Conservation (phyloP, 2,113 vertebrate species). For the Piaya cayana region DNA sequence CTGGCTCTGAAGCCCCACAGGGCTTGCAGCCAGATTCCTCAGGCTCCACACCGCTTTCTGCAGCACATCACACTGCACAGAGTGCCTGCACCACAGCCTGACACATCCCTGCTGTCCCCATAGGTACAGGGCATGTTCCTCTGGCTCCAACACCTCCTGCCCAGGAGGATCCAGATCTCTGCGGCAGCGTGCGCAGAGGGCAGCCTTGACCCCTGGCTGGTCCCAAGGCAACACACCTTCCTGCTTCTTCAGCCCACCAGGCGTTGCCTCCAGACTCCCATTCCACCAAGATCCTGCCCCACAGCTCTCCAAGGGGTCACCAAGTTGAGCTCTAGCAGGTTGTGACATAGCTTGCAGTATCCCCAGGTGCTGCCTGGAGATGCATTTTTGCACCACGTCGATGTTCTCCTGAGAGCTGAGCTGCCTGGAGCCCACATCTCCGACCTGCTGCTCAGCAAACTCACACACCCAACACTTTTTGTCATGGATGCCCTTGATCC, state of each 20-base stretch:
- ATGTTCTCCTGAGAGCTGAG: background rate
- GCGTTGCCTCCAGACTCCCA: background rate
- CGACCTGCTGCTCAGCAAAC: background rate
- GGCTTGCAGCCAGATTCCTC: background rate
- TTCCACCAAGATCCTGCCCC: background rate
- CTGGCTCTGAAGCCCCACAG: background rate
- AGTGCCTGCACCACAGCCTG: background rate
- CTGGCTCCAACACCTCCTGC: background rate
- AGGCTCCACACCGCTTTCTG: background rate
- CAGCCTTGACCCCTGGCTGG: background rate
- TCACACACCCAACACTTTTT: fast-evolving
- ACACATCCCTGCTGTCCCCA: fast-evolving
- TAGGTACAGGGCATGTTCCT: background rate
- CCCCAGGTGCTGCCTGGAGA: background rate
- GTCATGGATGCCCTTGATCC: background rate
- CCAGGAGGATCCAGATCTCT: background rate
- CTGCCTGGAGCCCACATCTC: background rate
- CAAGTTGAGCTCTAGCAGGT: fast-evolving
- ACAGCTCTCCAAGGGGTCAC: background rate
- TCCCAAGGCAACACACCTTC: background rate
- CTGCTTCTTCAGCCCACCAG: background rate
- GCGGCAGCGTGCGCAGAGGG: background rate
- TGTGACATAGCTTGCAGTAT: background rate
- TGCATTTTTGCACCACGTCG: background rate
- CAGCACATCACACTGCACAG: fast-evolving